phyloP scores from a whole-genome alignment of 2,888 invertebrate species.

The Nomada fucata region DNA sequence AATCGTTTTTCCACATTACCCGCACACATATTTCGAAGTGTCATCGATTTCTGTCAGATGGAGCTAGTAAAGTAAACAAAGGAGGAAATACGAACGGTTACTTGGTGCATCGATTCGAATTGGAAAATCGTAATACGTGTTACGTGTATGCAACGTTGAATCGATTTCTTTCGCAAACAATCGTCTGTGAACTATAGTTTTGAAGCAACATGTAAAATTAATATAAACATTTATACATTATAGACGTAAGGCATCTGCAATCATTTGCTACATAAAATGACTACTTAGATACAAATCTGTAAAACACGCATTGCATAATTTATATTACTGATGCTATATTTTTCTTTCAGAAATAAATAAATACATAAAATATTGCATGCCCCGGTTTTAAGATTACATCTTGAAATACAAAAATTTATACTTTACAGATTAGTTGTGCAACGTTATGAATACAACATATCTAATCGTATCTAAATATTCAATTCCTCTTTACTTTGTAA shows the following conservation, averaged over 20 bases:
- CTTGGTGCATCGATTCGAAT: slow-evolving; percentile 9
- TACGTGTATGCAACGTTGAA: background rate
- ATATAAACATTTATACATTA: background rate
- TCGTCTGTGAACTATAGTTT: background rate
- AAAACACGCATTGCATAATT: too few species aligned
- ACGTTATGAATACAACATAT: background rate
- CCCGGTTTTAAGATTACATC: background rate
- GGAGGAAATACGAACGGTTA: slow-evolving; percentile 7
- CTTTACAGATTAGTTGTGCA: background rate
- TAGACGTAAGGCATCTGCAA: background rate
- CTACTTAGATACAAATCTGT: too few species aligned
- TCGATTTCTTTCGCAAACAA: background rate
- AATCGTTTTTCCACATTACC: slow-evolving; percentile 14
- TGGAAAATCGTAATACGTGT: background rate
- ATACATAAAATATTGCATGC: background rate
- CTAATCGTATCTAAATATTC: background rate
- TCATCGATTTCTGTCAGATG: slow-evolving; percentile 10
- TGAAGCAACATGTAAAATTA: background rate
- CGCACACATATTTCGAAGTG: background rate
- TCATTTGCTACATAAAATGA: too few species aligned
- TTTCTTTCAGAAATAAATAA: too few species aligned
- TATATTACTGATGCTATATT: too few species aligned
- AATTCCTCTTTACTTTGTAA: background rate
- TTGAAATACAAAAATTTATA: background rate
- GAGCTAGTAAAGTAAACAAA: slow-evolving; percentile 14